Base-by-base conservation (phyloP, 2,113 vertebrate species). In the Romanogobio albipinnatus region DNA sequence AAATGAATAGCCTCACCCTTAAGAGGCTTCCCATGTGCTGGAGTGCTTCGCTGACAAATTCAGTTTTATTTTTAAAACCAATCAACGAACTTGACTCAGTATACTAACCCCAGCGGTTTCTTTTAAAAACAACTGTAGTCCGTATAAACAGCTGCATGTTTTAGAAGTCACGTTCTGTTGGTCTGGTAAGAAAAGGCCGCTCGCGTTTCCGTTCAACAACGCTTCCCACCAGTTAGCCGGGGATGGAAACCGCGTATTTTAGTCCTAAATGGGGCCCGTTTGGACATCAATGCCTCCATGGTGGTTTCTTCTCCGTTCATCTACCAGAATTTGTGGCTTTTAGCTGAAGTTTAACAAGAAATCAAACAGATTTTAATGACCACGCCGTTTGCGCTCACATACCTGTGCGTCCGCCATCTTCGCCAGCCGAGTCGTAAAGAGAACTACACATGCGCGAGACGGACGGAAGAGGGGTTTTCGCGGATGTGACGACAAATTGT, bases 371-470 rank as follows among this genome's bases (percentile, higher is more conserved):
- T 89, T 85, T 62, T 81, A 68, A 1, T 45, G 19, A 79, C 91
- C 92, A 94, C 92, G 92, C 83, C 84, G 71, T 9, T 82, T 47
- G 43, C 19, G 78, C 9, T 14, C 59, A 9, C 94, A 3, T 93
- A 97, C 96, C 95, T 97, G 96, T 85, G 91, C 94, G 82, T 96
- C 96, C 95, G 96, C 95, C 96, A 97, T 97, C 94, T 96, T 95
- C 87, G 88, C 88, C 87, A 88, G 92, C 93, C 92, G 93, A 94
- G 94, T 92, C 87, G 93, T 91, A 95, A 95, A 96, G 94, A 94
- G 93, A 89, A 71, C 89, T 29, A n/a, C 15, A 1, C 1, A 10
- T 70, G 81, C 86, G 86, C 90, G 90, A 87, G 87, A 84, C 81
- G 85, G 47, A 13, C 89, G 88, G 91, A 93, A 94, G 89, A 86